These are phyloP conservation scores for Aotus griseimembra DNA, from an alignment of 2,797 vertebrate species.

Conservation along the genomic window DNA sequence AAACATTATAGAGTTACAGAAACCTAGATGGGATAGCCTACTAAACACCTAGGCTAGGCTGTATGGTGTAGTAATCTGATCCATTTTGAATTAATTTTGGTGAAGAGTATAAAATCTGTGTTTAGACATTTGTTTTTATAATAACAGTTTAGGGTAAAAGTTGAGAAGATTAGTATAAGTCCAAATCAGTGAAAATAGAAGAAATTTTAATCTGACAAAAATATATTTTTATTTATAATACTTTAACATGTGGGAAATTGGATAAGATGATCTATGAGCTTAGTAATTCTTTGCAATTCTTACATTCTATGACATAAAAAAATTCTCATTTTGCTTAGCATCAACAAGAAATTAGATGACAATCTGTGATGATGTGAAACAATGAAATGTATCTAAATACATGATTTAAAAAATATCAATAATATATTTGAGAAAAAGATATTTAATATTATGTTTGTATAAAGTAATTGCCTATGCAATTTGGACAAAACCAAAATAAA, in stretches of 20 bases:
- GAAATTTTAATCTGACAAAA: background rate
- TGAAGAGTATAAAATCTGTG: too few species aligned
- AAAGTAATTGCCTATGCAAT: background rate
- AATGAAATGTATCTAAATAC: background rate
- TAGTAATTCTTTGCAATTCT: background rate
- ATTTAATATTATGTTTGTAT: background rate
- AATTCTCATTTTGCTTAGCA: background rate
- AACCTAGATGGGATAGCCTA: too few species aligned
- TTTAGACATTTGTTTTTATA: background rate
- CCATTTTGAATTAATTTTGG: too few species aligned
- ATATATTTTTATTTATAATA: background rate
- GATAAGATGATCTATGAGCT: background rate
- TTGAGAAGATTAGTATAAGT: background rate
- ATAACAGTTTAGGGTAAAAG: background rate
- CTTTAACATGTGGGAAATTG: background rate
- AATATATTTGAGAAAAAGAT: background rate
- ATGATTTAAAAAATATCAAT: background rate
- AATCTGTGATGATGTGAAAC: background rate
- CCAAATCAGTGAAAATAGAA: background rate
- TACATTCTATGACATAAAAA: background rate
- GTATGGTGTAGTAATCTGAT: too few species aligned
- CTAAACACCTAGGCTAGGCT: too few species aligned
- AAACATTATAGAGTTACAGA: too few species aligned
- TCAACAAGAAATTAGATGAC: background rate
- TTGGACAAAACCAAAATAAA: background rate